Conservation (phyloP, 2,113 vertebrate species). For the Lycocorax pyrrhopterus region DNA sequence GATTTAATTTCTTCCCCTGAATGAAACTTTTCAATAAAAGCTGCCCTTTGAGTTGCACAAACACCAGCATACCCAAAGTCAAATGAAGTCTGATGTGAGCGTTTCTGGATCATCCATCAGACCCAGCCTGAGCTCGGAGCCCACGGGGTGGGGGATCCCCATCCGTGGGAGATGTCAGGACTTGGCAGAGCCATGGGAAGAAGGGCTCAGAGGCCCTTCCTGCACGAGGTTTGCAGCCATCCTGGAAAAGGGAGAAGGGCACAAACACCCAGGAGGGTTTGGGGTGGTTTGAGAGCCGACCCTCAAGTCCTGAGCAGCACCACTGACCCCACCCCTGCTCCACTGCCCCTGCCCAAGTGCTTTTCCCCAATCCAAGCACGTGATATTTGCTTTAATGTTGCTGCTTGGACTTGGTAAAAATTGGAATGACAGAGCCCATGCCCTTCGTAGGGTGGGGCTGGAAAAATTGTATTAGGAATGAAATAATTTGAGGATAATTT, state of each 20-base stretch:
- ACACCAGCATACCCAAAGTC: background rate
- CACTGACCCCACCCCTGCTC: background rate
- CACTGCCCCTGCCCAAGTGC: background rate
- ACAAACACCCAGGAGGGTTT: background rate
- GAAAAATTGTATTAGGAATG: background rate
- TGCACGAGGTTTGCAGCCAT: accelerated
- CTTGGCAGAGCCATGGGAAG: background rate
- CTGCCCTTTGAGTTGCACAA: background rate
- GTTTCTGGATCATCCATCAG: background rate
- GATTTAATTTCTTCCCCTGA: constrained; percentile 12
- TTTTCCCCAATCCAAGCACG: background rate
- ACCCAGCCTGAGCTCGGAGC: background rate
- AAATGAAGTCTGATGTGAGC: background rate
- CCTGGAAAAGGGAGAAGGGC: background rate
- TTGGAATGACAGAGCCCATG: background rate
- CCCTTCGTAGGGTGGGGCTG: background rate
- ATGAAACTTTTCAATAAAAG: background rate
- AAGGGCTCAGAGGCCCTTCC: background rate
- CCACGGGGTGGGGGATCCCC: accelerated
- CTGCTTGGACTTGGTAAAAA: background rate
- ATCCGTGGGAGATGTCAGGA: background rate
- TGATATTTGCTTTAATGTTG: background rate
- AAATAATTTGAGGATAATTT: background rate
- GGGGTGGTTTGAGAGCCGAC: accelerated
- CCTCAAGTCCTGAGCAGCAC: accelerated